Conservation (phyloP, 2,797 vertebrate species). For the Diplodus sargus region DNA sequence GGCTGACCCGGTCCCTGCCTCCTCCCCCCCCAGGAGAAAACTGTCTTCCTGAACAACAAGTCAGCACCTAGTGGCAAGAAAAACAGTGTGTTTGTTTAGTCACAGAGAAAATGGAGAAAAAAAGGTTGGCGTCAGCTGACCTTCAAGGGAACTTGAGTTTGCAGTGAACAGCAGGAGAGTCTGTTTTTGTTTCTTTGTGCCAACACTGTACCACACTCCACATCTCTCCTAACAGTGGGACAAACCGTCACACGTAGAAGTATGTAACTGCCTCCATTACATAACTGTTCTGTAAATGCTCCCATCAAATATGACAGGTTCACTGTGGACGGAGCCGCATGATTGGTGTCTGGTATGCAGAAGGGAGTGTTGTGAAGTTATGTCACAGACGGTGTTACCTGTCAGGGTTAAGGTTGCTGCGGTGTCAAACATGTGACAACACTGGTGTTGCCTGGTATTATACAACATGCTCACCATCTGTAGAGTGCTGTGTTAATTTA, state of each 20-base stretch:
- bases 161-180: neutral
- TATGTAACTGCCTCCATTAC: neutral
- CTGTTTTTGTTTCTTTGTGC: constrained; percentile 1
- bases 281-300: neutral
- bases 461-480: no score
- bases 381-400: neutral
- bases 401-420: no score
- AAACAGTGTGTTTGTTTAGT: constrained; percentile 36
- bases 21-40: constrained; percentile 5
- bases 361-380: neutral
- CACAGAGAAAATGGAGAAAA: constrained; percentile 34
- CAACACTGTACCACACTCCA: constrained; percentile 3
- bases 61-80: constrained; percentile 34
- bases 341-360: neutral
- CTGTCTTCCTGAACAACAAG: constrained; percentile 60
- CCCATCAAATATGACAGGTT: neutral
- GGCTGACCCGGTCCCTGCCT: constrained; percentile 31
- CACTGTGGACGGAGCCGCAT: constrained; percentile 4
- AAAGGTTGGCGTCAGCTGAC: constrained; percentile 18
- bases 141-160: constrained; percentile 28
- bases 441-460: no score
- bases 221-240: neutral
- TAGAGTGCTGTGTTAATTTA: no score
- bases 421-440: no score
- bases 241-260: neutral